A percentile compares a stretch with the other conserved stretches of the same genome.
phyloP scores from a whole-genome alignment of 2,888 invertebrate species.

The Trachelus iudaicus region DNA sequence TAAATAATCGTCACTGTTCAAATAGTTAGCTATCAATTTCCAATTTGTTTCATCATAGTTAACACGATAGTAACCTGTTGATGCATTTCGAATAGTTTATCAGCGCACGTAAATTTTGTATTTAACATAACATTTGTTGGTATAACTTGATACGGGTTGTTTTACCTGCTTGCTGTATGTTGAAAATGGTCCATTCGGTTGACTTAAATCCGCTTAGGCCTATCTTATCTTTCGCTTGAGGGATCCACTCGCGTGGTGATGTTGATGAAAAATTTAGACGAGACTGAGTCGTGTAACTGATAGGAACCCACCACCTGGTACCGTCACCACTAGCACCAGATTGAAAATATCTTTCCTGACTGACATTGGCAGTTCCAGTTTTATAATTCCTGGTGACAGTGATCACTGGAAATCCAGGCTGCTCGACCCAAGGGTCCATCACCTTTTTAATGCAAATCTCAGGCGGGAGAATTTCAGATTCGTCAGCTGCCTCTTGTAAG shows the following conservation, averaged over 20 bases:
- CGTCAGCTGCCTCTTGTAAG: constrained; percentile 24
- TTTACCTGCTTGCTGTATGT: constrained; percentile 72
- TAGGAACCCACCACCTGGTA: constrained; percentile 49
- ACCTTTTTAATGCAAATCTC: constrained; percentile 59
- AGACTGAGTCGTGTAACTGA: constrained; percentile 39
- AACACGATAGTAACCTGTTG: constrained; percentile 59
- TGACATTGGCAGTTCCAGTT: constrained; percentile 64
- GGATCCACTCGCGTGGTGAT: constrained; percentile 26
- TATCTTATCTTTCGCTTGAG: constrained; percentile 19
- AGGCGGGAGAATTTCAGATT: constrained; percentile 24
- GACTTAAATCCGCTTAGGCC: constrained; percentile 22
- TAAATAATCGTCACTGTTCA: constrained; percentile 15
- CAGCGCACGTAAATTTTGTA: background rate
- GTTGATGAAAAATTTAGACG: constrained; percentile 28
- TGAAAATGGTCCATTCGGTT: constrained; percentile 71
- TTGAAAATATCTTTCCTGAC: constrained; percentile 60
- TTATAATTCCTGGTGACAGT: constrained; percentile 68
- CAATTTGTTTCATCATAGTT: constrained; percentile 62
- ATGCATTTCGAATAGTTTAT: background rate
- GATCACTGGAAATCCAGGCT: constrained; percentile 75
- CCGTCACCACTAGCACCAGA: background rate
- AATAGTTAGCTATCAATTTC: constrained; percentile 49
- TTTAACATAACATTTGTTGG: background rate
- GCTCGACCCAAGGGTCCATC: constrained; percentile 72
- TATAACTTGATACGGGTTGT: constrained; percentile 35